Percentiles rank a stretch among this genome's conserved stretches.
Evolutionary conservation across 2,797 vertebrate genomes (phyloP).

Genomic region (Crypturellus tataupa): DNA sequence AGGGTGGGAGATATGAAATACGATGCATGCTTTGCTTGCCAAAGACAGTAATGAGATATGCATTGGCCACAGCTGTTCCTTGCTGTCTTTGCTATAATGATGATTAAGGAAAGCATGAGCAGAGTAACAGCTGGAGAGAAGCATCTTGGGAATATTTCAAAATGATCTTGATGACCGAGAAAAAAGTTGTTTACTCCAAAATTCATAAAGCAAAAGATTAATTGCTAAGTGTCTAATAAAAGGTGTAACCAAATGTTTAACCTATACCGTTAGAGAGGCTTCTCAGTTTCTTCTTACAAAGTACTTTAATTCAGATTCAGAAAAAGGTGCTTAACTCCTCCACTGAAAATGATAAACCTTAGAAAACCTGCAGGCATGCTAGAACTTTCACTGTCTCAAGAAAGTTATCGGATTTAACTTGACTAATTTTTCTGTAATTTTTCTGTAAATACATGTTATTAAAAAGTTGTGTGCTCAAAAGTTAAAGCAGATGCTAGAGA

Average conservation of each 20-base stretch:
- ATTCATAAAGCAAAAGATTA: slow-evolving; percentile 27
- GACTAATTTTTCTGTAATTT: neutral
- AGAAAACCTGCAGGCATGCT: neutral
- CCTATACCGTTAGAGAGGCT: neutral
- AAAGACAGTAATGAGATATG: slow-evolving; percentile 65
- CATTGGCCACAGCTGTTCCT: slow-evolving; percentile 70
- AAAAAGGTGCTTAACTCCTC: neutral
- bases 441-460: neutral
- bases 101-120: slow-evolving; percentile 56
- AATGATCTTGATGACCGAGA: slow-evolving; percentile 13
- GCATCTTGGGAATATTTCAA: slow-evolving; percentile 60
- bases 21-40: neutral
- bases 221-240: neutral
- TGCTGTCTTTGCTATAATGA: slow-evolving; percentile 48
- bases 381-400: neutral
- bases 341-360: neutral
- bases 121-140: slow-evolving; percentile 54
- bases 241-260: neutral
- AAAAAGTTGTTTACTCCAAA: slow-evolving; percentile 65
- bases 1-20: slow-evolving; percentile 67
- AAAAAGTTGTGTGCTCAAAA: slow-evolving; percentile 19
- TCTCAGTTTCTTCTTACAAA: neutral
- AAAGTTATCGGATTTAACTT: neutral
- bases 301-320: neutral
- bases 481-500: neutral